Percentiles rank a stretch among this genome's conserved stretches.
Conservation (phyloP, 2,888 invertebrate genomes). For the Melieria omissa region DNA sequence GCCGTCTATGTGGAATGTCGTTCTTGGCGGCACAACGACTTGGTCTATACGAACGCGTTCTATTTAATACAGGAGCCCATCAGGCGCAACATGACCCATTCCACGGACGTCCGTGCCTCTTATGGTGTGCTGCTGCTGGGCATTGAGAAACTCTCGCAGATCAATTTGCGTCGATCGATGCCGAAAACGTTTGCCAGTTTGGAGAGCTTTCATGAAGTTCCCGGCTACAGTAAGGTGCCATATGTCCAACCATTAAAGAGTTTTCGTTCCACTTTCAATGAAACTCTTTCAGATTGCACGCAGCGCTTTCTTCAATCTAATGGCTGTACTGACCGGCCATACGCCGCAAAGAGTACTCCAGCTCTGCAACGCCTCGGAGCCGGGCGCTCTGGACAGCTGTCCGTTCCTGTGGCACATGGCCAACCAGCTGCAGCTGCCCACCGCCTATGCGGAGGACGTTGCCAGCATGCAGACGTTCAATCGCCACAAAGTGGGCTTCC, state of each 20-base stretch:
- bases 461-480: constrained; percentile 75
- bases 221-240: constrained; percentile 22
- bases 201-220: constrained; percentile 2
- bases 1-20: constrained; percentile 19
- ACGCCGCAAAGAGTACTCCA: background rate
- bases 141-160: constrained; percentile 20
- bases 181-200: constrained; percentile 6
- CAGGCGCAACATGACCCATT: background rate
- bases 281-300: background rate
- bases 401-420: constrained; percentile 82
- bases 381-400: constrained; percentile 74
- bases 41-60: constrained; percentile 14
- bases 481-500: constrained; percentile 75
- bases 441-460: constrained; percentile 82
- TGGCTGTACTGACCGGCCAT: constrained; percentile 7
- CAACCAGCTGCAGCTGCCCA: constrained; percentile 75
- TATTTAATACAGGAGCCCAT: constrained; percentile 12
- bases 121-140: constrained; percentile 18
- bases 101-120: background rate
- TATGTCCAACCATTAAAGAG: background rate
- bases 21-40: background rate
- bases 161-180: constrained; percentile 15
- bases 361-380: constrained; percentile 36
- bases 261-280: too few relatives aligned
- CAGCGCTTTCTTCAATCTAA: constrained; percentile 10